Conservation (phyloP, 1,140 invertebrate species). For the Drosophila kikkawai region DNA sequence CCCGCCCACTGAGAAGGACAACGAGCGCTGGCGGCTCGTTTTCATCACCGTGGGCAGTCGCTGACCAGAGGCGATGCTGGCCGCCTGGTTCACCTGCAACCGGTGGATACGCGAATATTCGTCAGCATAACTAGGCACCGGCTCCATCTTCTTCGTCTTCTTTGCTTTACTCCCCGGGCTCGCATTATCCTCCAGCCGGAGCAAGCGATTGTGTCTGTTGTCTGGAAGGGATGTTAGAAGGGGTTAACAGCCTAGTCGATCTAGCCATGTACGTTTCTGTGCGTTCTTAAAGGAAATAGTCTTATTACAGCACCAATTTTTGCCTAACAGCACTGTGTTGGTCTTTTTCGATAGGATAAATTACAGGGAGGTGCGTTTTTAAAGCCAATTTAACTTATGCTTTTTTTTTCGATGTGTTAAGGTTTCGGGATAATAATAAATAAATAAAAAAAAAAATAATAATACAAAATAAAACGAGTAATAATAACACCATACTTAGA, state of each 20-base stretch:
- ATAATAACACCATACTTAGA: not conserved
- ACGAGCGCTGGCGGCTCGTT: constrained; percentile 55
- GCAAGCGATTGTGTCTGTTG: not conserved
- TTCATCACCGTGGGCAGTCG: constrained; percentile 50
- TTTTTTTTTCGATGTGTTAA: too few species aligned
- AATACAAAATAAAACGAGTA: not conserved
- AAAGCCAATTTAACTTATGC: not conserved
- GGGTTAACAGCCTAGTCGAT: not conserved
- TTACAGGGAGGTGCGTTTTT: not conserved
- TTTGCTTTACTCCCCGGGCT: constrained; percentile 45
- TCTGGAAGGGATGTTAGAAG: constrained; percentile 2
- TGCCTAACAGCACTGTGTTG: not conserved
- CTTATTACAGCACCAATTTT: not conserved
- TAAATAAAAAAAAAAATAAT: not conserved
- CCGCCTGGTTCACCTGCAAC: constrained; percentile 43
- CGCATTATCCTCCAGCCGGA: constrained; percentile 22
- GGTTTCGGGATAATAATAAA: not conserved
- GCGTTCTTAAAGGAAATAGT: too few species aligned
- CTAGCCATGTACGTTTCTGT: not conserved
- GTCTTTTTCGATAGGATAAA: not conserved
- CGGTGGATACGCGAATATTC: constrained; percentile 50
- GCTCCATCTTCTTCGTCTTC: constrained; percentile 3
- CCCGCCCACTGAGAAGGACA: constrained; percentile 36
- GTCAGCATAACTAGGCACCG: not conserved
- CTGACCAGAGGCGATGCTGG: constrained; percentile 18